Conservation (phyloP, 2,797 vertebrate genomes). For the Percopsis omiscomaycus region DNA sequence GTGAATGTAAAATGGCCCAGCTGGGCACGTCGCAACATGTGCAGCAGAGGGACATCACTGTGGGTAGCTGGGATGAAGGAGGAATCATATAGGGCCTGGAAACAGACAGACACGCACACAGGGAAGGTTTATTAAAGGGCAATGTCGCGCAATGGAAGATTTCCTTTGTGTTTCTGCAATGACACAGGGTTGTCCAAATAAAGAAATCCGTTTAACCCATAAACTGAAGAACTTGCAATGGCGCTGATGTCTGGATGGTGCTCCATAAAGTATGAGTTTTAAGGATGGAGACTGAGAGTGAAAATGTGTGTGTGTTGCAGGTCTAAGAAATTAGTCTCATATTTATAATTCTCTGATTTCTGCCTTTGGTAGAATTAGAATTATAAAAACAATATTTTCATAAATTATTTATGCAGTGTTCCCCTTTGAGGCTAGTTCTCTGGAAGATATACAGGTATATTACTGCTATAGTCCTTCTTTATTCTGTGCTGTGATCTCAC, state of each 20-base stretch:
- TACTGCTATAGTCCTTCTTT: neutral
- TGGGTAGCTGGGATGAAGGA: conserved; percentile 41
- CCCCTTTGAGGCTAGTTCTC: neutral
- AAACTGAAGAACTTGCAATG: too few relatives aligned
- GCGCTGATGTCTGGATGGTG: neutral
- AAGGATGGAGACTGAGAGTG: neutral
- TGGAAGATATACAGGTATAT: too few relatives aligned
- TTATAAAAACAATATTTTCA: neutral
- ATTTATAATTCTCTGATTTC: conserved; percentile 10
- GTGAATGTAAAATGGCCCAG: conserved; percentile 64
- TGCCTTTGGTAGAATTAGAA: conserved; percentile 13
- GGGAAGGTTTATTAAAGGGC: conserved; percentile 27
- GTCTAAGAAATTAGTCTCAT: neutral
- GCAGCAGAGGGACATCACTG: conserved; percentile 13
- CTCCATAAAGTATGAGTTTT: neutral
- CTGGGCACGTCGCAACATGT: conserved; percentile 56
- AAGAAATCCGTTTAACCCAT: conserved; percentile 18
- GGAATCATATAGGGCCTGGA: conserved; percentile 8
- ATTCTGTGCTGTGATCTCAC: neutral
- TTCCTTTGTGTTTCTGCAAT: neutral
- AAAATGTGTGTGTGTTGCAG: conserved; percentile 5
- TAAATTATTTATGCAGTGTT: neutral
- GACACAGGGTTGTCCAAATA: conserved; percentile 9
- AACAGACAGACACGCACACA: neutral
- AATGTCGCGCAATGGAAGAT: neutral